Conservation (phyloP, 2,113 vertebrate genomes). For the Vulpes vulpes region DNA sequence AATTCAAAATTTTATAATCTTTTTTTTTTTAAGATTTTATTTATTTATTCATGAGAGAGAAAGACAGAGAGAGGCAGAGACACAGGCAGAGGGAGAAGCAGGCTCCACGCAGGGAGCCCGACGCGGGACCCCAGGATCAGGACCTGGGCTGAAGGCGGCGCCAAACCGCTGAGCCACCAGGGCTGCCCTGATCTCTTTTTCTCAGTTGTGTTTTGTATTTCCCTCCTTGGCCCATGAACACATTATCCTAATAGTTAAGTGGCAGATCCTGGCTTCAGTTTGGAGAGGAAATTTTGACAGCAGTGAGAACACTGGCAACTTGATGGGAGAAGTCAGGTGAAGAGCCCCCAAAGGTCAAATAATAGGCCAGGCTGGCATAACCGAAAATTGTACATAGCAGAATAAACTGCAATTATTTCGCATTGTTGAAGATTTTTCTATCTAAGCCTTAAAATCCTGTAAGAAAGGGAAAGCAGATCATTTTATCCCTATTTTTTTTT, state of each 20-base stretch:
- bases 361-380: neutral
- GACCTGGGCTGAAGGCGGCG: no score
- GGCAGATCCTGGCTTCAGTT: neutral
- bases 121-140: no score
- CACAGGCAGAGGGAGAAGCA: neutral
- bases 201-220: neutral
- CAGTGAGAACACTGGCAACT: neutral
- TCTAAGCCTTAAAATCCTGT: neutral
- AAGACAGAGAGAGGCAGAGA: neutral
- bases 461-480: neutral
- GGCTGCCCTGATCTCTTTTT: neutral
- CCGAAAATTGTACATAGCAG: neutral
- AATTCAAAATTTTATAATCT: no score
- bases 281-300: constrained; percentile 17
- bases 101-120: no score
- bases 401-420: neutral
- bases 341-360: constrained; percentile 20
- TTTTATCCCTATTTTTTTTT: neutral
- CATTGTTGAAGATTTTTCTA: neutral
- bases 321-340: constrained; percentile 6
- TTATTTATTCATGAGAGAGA: neutral
- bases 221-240: neutral
- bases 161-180: no score
- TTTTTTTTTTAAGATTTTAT: neutral
- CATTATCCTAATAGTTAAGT: constrained; percentile 30